phyloP scores from a whole-genome alignment of 2,797 vertebrate species.

The Crocodylus rhombifer region DNA sequence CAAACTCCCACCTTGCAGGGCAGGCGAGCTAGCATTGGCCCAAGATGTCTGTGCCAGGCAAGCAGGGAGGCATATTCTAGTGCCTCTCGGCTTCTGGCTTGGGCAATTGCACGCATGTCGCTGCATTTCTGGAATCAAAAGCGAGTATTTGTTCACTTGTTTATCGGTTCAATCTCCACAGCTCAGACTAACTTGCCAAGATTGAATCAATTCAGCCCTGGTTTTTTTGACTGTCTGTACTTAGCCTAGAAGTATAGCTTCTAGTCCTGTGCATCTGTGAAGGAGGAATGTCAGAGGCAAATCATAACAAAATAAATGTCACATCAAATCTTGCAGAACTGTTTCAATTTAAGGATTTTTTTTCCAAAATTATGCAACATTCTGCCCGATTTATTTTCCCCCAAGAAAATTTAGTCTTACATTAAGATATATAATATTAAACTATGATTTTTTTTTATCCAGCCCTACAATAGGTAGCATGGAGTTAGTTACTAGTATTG shows the following conservation, averaged over 20 bases:
- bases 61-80: too few relatives aligned
- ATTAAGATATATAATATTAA: not conserved
- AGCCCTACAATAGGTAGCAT: not conserved
- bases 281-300: not conserved
- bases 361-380: not conserved
- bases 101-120: too few relatives aligned
- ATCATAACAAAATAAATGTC: fast-evolving
- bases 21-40: too few relatives aligned
- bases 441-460: not conserved
- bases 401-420: not conserved
- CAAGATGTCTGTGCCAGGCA: too few relatives aligned
- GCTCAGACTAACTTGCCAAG: too few relatives aligned
- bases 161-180: too few relatives aligned
- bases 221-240: too few relatives aligned
- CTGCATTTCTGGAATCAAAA: too few relatives aligned
- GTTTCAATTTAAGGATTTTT: not conserved
- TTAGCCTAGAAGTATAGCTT: not conserved
- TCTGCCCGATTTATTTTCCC: not conserved
- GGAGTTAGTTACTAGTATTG: not conserved
- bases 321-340: not conserved
- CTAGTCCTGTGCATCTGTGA: not conserved
- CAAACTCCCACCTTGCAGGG: too few relatives aligned
- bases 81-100: too few relatives aligned
- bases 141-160: too few relatives aligned
- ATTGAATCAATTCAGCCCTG: too few relatives aligned